A percentile compares a stretch with the other conserved stretches of the same genome.
Conservation (phyloP, 2,888 invertebrate genomes). For the Poecilus cupreus region DNA sequence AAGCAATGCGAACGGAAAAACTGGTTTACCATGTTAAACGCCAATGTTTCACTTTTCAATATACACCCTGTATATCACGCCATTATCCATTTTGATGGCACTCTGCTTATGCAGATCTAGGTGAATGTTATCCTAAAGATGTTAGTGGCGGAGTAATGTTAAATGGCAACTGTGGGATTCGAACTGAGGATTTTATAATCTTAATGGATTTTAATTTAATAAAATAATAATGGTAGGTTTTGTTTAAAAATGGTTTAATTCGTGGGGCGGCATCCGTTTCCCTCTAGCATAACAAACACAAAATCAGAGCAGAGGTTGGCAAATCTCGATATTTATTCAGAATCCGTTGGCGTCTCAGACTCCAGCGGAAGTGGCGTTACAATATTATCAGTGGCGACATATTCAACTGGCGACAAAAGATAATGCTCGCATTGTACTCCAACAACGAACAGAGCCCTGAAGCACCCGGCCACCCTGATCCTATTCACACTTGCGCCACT, state of each 20-base stretch:
- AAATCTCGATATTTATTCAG: conserved; percentile 34
- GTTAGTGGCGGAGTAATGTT: no score
- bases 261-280: background rate
- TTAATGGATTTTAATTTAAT: no score
- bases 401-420: conserved; percentile 74
- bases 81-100: no score
- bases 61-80: no score
- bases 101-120: no score
- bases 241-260: background rate
- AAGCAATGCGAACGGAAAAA: no score
- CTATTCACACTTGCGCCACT: conserved; percentile 67
- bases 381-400: conserved; percentile 68
- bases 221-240: no score
- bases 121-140: no score
- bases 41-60: no score
- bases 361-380: conserved; percentile 59
- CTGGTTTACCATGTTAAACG: no score
- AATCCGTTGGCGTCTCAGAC: conserved; percentile 33
- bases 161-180: no score
- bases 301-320: background rate
- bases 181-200: no score
- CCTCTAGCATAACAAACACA: background rate
- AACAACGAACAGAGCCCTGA: conserved; percentile 68
- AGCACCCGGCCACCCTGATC: conserved; percentile 71
- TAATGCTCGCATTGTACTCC: conserved; percentile 72